A percentile compares a stretch with the other conserved stretches of the same genome.
Conservation (phyloP, 2,888 invertebrate species). For the Eudemis profundana region DNA sequence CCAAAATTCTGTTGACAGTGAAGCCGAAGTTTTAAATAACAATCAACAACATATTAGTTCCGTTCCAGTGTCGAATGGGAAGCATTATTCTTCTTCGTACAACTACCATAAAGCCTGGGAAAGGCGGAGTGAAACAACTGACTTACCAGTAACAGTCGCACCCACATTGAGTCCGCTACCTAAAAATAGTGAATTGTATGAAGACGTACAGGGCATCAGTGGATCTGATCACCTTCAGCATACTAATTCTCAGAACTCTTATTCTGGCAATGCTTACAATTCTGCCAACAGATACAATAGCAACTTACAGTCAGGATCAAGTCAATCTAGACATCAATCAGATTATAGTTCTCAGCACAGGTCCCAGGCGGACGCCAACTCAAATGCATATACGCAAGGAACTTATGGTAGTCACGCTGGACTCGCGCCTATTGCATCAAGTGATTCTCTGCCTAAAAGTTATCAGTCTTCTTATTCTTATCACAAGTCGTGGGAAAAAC, state of each 20-base stretch:
- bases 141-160: conserved; percentile 50
- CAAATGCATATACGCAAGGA: conserved; percentile 52
- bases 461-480: conserved; percentile 82
- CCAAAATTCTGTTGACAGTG: conserved; percentile 62
- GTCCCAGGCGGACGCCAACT: conserved; percentile 45
- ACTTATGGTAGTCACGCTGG: conserved; percentile 50
- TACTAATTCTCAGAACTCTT: conserved; percentile 55
- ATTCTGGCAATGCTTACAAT: conserved; percentile 53
- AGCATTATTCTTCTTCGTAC: conserved; percentile 75
- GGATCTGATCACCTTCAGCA: conserved; percentile 52
- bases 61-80: conserved; percentile 57
- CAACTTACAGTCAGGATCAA: conserved; percentile 58
- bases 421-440: conserved; percentile 50
- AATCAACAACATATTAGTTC: conserved; percentile 51
- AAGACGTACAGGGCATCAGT: conserved; percentile 58
- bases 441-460: conserved; percentile 71
- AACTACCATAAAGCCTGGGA: conserved; percentile 79
- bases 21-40: conserved; percentile 62
- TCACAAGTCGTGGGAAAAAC: conserved; percentile 82
- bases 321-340: conserved; percentile 58
- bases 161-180: conserved; percentile 63
- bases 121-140: conserved; percentile 63
- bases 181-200: conserved; percentile 67
- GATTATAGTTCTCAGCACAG: conserved; percentile 54
- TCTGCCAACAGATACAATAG: conserved; percentile 54